A percentile compares a stretch with the other conserved stretches of the same genome.
Evolutionary conservation across 2,113 vertebrate genomes (phyloP).

Genomic region (Rhipidura dahli): DNA sequence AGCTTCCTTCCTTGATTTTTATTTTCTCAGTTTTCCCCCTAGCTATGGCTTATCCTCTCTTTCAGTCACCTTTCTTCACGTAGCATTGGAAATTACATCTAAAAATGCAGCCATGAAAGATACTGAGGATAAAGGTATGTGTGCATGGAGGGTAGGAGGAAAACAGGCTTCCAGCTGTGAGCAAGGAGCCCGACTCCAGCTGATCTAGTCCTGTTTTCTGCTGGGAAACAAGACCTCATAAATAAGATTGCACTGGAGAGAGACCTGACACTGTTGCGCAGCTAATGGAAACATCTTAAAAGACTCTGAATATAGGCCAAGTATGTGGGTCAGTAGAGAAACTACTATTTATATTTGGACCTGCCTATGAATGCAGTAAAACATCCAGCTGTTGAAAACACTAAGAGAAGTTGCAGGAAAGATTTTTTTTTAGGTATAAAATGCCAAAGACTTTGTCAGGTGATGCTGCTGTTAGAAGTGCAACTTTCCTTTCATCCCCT

Average conservation of each 20-base stretch:
- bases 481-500: neutral
- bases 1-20: neutral
- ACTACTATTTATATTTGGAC: conserved; percentile 33
- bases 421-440: neutral
- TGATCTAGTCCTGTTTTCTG: neutral
- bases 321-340: conserved; percentile 56
- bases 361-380: neutral
- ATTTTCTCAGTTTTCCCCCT: neutral
- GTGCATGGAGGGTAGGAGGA: neutral
- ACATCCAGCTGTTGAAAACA: conserved; percentile 48
- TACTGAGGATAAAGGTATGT: neutral
- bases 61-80: neutral
- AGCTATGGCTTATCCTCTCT: neutral
- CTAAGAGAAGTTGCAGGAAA: neutral
- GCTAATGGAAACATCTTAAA: conserved; percentile 44
- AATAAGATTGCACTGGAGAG: conserved; percentile 33
- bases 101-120: neutral
- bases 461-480: neutral
- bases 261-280: conserved; percentile 7
- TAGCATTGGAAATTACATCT: neutral
- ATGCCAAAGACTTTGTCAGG: neutral
- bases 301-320: conserved; percentile 48
- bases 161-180: neutral
- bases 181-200: neutral
- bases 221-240: conserved; percentile 36